Percentiles rank a stretch among this genome's conserved stretches.
Evolutionary conservation across 2,888 invertebrate species (phyloP).

Genomic region (Drosophila koepferae): DNA sequence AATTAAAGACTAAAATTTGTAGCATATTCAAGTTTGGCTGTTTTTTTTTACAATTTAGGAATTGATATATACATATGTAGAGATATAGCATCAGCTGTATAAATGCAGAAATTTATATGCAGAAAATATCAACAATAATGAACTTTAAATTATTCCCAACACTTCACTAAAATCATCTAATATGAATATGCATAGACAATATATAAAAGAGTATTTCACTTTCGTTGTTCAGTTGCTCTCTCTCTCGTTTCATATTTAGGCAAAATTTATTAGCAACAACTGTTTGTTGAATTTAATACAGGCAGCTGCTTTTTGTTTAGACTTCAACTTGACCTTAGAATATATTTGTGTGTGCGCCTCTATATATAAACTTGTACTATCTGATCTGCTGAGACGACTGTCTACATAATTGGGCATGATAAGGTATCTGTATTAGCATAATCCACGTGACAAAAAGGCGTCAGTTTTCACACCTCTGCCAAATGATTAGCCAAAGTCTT

Average conservation of each 20-base stretch:
- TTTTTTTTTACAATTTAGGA: too few relatives aligned
- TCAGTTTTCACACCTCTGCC: constrained; percentile 40
- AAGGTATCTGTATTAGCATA: constrained; percentile 48
- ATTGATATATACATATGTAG: too few relatives aligned
- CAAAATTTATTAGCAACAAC: constrained; percentile 56
- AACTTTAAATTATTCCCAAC: not conserved
- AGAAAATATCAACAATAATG: too few relatives aligned
- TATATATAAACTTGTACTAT: constrained; percentile 4
- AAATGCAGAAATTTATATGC: too few relatives aligned
- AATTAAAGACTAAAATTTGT: too few relatives aligned
- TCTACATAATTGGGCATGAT: constrained; percentile 44
- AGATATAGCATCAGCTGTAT: too few relatives aligned
- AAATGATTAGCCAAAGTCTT: constrained; percentile 22
- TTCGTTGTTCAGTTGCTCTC: not conserved
- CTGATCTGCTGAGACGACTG: constrained; percentile 9
- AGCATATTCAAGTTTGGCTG: too few relatives aligned
- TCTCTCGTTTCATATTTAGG: not conserved
- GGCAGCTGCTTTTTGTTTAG: constrained; percentile 44
- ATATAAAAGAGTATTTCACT: constrained; percentile 3
- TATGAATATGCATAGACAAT: not conserved
- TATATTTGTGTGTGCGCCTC: not conserved
- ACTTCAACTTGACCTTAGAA: constrained; percentile 65
- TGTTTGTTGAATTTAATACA: constrained; percentile 37
- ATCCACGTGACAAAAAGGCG: constrained; percentile 42
- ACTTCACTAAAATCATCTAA: not conserved